These are phyloP conservation scores for Anorthoa munda DNA, from an alignment of 2,888 invertebrate genomes.

Conservation along the genomic window DNA sequence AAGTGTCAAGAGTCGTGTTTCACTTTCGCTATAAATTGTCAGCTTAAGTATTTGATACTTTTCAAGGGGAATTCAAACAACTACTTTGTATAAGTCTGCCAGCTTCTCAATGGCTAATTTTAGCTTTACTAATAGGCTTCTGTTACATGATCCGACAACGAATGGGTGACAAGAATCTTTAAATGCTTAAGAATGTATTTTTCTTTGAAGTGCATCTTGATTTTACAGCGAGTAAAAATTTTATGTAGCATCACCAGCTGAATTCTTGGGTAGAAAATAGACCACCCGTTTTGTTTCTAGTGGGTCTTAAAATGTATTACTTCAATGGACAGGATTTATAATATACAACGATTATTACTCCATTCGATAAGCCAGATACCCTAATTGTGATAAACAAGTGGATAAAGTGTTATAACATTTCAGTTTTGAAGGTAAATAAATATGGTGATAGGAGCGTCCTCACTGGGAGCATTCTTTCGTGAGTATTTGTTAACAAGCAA, in stretches of 20 bases:
- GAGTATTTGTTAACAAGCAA: too few relatives aligned
- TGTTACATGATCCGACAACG: slow-evolving; percentile 55
- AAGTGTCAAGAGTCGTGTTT: slow-evolving; percentile 62
- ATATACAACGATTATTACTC: too few relatives aligned
- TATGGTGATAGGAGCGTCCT: too few relatives aligned
- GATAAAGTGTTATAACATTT: background rate
- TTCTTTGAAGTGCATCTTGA: slow-evolving; percentile 15
- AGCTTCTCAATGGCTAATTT: slow-evolving; percentile 57
- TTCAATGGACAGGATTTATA: background rate
- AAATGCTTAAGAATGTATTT: background rate
- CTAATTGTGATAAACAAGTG: background rate
- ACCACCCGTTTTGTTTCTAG: background rate
- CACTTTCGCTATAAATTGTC: slow-evolving; percentile 64
- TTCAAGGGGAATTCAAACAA: slow-evolving; percentile 57
- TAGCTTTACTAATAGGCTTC: slow-evolving; percentile 55
- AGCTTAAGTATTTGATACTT: slow-evolving; percentile 66
- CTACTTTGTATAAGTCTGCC: slow-evolving; percentile 46
- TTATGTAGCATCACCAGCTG: background rate
- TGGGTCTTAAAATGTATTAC: background rate
- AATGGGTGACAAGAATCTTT: slow-evolving; percentile 47
- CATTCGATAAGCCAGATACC: background rate
- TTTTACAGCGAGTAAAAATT: slow-evolving; percentile 11
- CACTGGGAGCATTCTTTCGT: too few relatives aligned
- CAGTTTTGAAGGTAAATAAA: too few relatives aligned
- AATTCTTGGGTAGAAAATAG: background rate